Evolutionary conservation across 1,140 invertebrate species (phyloP), one percentile per base, ranked within the genome.

Genomic region (Penaeus japonicus): DNA sequence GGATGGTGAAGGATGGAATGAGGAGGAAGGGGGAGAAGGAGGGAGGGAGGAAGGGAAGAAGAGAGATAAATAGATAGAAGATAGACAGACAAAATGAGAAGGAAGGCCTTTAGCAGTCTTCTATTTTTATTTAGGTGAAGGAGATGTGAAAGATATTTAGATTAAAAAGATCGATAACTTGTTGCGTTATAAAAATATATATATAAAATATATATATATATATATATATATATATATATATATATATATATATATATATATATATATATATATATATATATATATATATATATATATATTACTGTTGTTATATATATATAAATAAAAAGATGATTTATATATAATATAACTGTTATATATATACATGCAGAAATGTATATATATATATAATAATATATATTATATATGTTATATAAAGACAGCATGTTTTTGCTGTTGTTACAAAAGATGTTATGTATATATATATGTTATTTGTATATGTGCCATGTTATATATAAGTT

Each of bases 181-280:
- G n/a, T n/a, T n/a, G n/a, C n/a, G n/a, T n/a, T n/a, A n/a, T n/a
- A n/a, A n/a, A n/a, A n/a, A n/a, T n/a, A n/a, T n/a, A n/a, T n/a
- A n/a, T n/a, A n/a, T n/a, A n/a, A n/a, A n/a, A n/a, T n/a, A n/a
- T n/a, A n/a, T n/a, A n/a, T n/a, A n/a, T n/a, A n/a, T n/a, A n/a
- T n/a, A n/a, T n/a, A n/a, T n/a, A n/a, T 65, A 17, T 17, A 65
- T 65, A 65, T 65, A 65, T 65, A 4, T 65, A 17, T 65, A 65
- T 65, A 65, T 65, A 65, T 65, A 65, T 65, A 65, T 65, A 65
- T 65, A 65, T 65, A 65, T 65, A 65, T 65, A 65, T 65, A 65
- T 65, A 65, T 65, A 65, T 65, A 65, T 65, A 65, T 65, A 65
- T 65, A 65, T 65, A 65, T 65, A 65, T 65, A 65, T 65, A 65